Percentiles rank a stretch among this genome's conserved stretches.
phyloP scores from a whole-genome alignment of 2,888 invertebrate species.

The Leptinotarsa juncta region DNA sequence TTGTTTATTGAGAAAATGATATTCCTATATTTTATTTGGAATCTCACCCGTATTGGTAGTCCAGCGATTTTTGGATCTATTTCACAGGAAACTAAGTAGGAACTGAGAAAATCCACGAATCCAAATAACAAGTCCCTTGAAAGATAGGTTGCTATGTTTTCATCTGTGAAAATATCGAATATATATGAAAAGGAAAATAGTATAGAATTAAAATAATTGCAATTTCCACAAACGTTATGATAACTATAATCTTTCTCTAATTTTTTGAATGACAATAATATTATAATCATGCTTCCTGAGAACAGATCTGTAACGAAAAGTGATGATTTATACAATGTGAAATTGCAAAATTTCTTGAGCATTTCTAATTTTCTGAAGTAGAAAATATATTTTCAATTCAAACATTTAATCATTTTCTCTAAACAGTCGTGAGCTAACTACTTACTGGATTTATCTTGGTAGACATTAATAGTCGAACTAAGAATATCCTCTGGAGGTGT shows the following conservation, averaged over 20 bases:
- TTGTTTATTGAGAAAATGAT: conserved; percentile 12
- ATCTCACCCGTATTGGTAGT: conserved; percentile 71
- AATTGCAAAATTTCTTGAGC: too few species aligned
- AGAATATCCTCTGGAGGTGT: conserved; percentile 70
- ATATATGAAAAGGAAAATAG: neutral
- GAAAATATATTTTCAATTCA: too few species aligned
- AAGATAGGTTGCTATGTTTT: conserved; percentile 87
- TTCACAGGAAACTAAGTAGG: conserved; percentile 73
- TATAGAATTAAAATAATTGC: neutral
- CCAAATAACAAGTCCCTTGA: conserved; percentile 79
- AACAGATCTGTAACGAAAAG: too few species aligned
- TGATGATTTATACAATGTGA: too few species aligned
- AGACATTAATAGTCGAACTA: conserved; percentile 76
- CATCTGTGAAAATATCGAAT: conserved; percentile 71
- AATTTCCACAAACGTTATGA: too few species aligned
- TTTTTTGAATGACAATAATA: too few species aligned
- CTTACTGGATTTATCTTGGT: conserved; percentile 88
- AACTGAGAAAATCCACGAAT: conserved; percentile 78
- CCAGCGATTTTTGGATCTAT: conserved; percentile 73
- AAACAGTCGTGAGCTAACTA: neutral
- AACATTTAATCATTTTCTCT: too few species aligned
- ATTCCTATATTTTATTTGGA: neutral
- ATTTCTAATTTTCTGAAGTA: too few species aligned
- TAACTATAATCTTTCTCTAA: too few species aligned
- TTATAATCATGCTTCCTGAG: too few species aligned